A percentile compares a stretch with the other conserved stretches of the same genome.
phyloP scores from a whole-genome alignment of 2,888 invertebrate species.

The Lepidochitona cinerea region DNA sequence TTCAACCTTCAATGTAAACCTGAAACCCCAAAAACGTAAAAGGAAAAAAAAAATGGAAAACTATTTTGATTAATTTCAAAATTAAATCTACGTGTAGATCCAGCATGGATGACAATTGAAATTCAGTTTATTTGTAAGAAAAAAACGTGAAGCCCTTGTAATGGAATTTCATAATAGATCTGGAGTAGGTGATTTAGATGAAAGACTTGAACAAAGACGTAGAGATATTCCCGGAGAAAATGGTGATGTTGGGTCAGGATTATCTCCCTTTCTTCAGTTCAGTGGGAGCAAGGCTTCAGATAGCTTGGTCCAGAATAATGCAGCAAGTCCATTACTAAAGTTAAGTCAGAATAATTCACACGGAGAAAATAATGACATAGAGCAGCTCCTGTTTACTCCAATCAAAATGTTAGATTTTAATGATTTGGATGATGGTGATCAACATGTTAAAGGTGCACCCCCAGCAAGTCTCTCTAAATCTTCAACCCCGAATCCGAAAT shows the following conservation, averaged over 20 bases:
- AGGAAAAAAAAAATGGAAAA: too few relatives aligned
- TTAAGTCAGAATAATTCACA: neutral
- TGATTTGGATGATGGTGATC: neutral
- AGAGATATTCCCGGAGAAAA: neutral
- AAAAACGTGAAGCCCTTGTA: too few relatives aligned
- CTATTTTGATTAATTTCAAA: too few relatives aligned
- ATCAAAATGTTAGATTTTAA: slow-evolving; percentile 1
- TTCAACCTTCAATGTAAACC: too few relatives aligned
- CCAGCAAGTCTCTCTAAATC: neutral
- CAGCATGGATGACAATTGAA: too few relatives aligned
- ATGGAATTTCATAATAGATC: too few relatives aligned
- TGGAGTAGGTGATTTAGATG: too few relatives aligned
- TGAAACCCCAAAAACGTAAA: too few relatives aligned
- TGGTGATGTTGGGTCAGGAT: neutral
- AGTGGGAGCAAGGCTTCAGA: neutral
- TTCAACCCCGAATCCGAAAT: neutral
- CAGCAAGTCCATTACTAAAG: neutral
- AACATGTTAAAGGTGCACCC: neutral
- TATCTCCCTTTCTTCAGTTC: neutral
- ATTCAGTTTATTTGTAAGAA: too few relatives aligned
- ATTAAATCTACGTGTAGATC: too few relatives aligned
- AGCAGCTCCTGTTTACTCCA: neutral
- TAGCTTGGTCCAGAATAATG: neutral
- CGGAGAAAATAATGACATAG: neutral
- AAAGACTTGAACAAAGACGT: too few relatives aligned